phyloP scores from a whole-genome alignment of 2,888 invertebrate genomes.

The Drosophila bunnanda region DNA sequence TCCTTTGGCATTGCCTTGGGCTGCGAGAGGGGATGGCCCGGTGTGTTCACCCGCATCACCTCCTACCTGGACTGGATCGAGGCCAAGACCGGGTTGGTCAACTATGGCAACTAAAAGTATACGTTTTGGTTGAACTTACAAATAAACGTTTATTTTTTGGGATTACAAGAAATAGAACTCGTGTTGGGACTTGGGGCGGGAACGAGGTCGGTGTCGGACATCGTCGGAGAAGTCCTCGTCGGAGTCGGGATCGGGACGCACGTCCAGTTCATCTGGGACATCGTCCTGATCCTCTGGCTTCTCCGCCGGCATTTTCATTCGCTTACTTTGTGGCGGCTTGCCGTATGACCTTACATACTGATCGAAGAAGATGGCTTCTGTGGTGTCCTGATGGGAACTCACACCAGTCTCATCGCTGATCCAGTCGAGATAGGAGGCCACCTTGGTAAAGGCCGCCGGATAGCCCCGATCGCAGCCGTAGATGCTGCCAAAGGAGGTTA shows the following conservation, averaged over 20 bases:
- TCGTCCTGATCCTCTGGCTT: slow-evolving; percentile 50
- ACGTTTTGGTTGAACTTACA: slow-evolving; percentile 36
- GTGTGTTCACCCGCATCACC: slow-evolving; percentile 82
- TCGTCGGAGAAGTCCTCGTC: slow-evolving; percentile 49
- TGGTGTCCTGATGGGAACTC: slow-evolving; percentile 69
- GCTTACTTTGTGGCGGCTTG: slow-evolving; percentile 52
- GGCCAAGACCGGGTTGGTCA: slow-evolving; percentile 56
- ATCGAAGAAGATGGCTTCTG: slow-evolving; percentile 70
- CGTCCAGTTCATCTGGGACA: slow-evolving; percentile 67
- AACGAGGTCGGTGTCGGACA: slow-evolving; percentile 43
- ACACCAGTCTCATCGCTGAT: slow-evolving; percentile 82
- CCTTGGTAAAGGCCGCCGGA: slow-evolving; percentile 83
- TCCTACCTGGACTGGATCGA: slow-evolving; percentile 82
- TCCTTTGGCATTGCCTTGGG: slow-evolving; percentile 81
- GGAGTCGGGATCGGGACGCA: slow-evolving; percentile 26
- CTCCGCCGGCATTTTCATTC: slow-evolving; percentile 34
- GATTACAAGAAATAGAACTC: slow-evolving; percentile 70
- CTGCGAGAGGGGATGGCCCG: slow-evolving; percentile 81
- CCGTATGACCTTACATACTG: slow-evolving; percentile 66
- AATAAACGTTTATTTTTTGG: slow-evolving; percentile 65
- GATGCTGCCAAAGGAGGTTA: slow-evolving; percentile 84
- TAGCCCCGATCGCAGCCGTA: slow-evolving; percentile 82
- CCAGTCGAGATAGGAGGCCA: slow-evolving; percentile 83
- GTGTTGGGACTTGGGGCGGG: slow-evolving; percentile 57
- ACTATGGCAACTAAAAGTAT: slow-evolving; percentile 51